Evolutionary conservation across 2,797 vertebrate genomes (phyloP).

Genomic region (Xenops minutus): DNA sequence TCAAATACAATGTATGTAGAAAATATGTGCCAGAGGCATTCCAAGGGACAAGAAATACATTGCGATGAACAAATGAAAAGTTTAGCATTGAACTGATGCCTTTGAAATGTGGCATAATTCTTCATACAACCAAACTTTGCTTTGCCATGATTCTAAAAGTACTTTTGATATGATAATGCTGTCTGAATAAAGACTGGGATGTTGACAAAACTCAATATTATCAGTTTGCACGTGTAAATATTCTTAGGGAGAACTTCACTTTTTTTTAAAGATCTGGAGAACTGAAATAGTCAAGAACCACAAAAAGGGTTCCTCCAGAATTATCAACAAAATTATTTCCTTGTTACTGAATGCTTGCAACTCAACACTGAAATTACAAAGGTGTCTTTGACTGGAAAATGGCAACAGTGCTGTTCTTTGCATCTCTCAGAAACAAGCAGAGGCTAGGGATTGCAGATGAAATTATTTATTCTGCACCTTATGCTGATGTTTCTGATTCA

Average conservation of each 20-base stretch:
- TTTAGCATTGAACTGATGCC: background rate
- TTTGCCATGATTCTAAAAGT: background rate
- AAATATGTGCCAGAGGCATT: background rate
- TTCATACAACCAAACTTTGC: background rate
- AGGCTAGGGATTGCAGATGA: background rate
- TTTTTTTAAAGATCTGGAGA: background rate
- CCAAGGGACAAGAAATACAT: background rate
- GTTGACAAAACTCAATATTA: background rate
- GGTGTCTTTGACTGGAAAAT: background rate
- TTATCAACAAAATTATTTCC: background rate
- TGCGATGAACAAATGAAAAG: background rate
- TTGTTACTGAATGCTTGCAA: background rate
- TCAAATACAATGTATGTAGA: background rate
- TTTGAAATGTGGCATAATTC: background rate
- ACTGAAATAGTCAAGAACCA: background rate
- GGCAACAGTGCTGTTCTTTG: background rate
- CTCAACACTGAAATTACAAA: background rate
- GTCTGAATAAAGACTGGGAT: background rate
- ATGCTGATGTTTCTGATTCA: background rate
- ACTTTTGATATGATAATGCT: background rate
- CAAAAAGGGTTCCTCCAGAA: background rate
- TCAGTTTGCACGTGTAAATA: background rate
- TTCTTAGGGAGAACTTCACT: background rate
- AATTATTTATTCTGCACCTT: background rate
- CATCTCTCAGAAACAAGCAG: background rate